Conservation (phyloP, 2,113 vertebrate species). For the Clarias macrocephalus region DNA sequence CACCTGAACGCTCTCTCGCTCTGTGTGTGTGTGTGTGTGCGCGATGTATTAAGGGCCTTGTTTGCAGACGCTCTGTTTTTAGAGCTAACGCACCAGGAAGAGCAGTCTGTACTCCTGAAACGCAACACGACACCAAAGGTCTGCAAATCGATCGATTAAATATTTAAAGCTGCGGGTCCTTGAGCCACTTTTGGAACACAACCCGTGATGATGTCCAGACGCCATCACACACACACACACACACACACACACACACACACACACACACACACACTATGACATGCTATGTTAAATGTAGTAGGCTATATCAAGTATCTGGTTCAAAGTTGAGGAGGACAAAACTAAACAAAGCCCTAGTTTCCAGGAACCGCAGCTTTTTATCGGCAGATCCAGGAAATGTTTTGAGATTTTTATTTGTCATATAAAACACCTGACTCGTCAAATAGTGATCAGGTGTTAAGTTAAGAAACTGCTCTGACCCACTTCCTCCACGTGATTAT, state of each 20-base stretch:
- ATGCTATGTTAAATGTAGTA: not conserved
- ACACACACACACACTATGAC: not conserved
- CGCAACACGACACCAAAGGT: conserved; percentile 12
- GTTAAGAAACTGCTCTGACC: not conserved
- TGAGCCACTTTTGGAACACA: not conserved
- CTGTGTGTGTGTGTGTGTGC: no score
- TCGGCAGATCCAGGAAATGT: not conserved
- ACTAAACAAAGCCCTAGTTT: not conserved
- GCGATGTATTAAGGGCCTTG: not conserved
- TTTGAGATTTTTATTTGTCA: not conserved
- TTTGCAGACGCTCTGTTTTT: not conserved
- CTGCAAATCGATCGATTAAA: not conserved
- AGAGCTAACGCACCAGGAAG: not conserved
- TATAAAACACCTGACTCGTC: not conserved
- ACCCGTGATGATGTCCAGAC: not conserved
- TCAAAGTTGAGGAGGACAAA: not conserved
- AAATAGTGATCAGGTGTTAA: not conserved
- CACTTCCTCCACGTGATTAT: not conserved
- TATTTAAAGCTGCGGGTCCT: conserved; percentile 12
- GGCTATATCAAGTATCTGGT: not conserved
- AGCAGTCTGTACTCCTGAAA: not conserved
- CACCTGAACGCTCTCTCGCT: not conserved
- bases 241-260: not conserved
- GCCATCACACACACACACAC: not conserved
- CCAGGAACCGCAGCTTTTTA: not conserved